Evolutionary conservation across 2,797 vertebrate genomes (phyloP).

Genomic region (Pangasius macronema): DNA sequence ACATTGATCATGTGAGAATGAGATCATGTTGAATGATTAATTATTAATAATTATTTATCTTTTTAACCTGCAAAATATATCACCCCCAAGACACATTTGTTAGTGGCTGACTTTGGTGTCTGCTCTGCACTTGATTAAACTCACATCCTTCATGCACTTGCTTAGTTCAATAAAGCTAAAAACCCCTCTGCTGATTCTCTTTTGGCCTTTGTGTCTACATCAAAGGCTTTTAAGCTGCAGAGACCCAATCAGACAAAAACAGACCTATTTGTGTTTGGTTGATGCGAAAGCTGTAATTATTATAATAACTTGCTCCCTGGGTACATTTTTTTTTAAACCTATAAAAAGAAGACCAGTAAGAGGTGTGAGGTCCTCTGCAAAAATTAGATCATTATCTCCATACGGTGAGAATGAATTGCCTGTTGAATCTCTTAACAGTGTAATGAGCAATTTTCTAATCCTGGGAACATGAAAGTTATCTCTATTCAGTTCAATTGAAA

Average conservation of each 20-base stretch:
- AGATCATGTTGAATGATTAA: not conserved
- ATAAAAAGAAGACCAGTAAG: slow-evolving; percentile 58
- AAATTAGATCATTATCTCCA: slow-evolving; percentile 68
- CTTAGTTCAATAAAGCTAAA: not conserved
- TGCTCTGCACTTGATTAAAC: not conserved
- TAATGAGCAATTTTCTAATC: slow-evolving; percentile 60
- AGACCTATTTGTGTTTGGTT: slow-evolving; percentile 28
- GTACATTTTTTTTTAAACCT: slow-evolving; percentile 57
- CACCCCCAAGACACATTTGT: not conserved
- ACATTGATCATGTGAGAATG: not conserved
- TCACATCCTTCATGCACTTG: not conserved
- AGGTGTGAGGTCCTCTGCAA: slow-evolving; percentile 59
- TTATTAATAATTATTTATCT: not conserved
- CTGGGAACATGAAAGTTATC: slow-evolving; percentile 30
- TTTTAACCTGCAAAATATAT: not conserved
- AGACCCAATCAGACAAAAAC: slow-evolving; percentile 25
- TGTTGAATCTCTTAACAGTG: slow-evolving; percentile 57
- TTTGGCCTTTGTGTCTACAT: slow-evolving; percentile 17
- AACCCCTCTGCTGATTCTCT: not conserved
- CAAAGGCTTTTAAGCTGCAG: not conserved
- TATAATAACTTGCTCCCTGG: slow-evolving; percentile 49
- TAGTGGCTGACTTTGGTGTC: not conserved
- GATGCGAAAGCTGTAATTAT: slow-evolving; percentile 46
- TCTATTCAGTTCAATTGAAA: not conserved
- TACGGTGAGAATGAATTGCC: slow-evolving; percentile 58